Conservation (phyloP, 2,797 vertebrate genomes). For the Benthosema pterotum region DNA sequence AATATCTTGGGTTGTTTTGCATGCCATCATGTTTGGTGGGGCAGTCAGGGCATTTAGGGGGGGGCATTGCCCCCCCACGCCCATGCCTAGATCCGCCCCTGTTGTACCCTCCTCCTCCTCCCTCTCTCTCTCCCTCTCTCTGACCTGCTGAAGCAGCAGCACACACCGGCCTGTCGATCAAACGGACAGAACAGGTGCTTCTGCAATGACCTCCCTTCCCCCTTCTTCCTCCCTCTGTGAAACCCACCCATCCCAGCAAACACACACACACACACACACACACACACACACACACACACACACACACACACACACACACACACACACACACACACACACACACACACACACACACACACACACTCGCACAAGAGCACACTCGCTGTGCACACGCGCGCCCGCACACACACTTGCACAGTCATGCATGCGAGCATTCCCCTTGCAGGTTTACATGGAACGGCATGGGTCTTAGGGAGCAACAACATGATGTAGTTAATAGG, state of each 20-base stretch:
- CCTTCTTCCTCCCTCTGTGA: slow-evolving; percentile 42
- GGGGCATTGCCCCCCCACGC: no score
- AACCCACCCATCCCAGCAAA: slow-evolving; percentile 1
- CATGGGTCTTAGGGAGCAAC: not conserved
- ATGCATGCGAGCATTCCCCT: slow-evolving; percentile 25
- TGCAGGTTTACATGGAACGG: slow-evolving; percentile 20
- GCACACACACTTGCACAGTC: slow-evolving; percentile 13
- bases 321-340: slow-evolving; percentile 15
- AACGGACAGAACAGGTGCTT: slow-evolving; percentile 81
- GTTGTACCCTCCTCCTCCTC: no score
- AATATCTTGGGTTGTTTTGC: no score
- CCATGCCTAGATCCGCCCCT: no score
- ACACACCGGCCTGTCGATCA: slow-evolving; percentile 83
- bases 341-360: slow-evolving; percentile 22
- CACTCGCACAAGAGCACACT: slow-evolving; percentile 15
- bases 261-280: slow-evolving; percentile 19
- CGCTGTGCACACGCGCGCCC: slow-evolving; percentile 25
- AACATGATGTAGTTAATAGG: no score
- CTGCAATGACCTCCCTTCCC: slow-evolving; percentile 67
- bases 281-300: slow-evolving; percentile 15
- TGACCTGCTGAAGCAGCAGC: slow-evolving; percentile 86
- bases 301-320: slow-evolving; percentile 12
- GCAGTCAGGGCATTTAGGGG: no score
- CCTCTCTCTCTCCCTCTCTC: slow-evolving; percentile 25
- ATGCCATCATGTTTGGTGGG: no score